Conservation (phyloP, 2,113 vertebrate genomes). For the Microtus pennsylvanicus region DNA sequence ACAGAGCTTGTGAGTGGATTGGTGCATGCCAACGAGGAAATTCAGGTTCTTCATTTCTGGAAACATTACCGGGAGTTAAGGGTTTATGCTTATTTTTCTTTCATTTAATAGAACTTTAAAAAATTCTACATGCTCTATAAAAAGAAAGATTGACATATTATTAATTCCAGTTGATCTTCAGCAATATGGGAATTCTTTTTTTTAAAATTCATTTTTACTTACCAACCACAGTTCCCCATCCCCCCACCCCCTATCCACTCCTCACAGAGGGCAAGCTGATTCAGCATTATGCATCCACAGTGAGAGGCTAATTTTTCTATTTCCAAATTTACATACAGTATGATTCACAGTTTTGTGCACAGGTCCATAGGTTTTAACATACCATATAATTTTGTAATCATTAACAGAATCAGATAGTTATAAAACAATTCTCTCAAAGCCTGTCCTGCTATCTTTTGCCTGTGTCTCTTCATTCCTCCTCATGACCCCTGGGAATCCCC, state of each 20-base stretch:
- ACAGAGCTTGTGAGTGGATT: background rate
- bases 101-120: background rate
- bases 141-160: background rate
- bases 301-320: constrained; percentile 1
- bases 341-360: background rate
- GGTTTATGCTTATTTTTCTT: background rate
- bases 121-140: background rate
- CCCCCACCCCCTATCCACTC: too few species aligned
- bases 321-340: background rate
- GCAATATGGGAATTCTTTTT: background rate
- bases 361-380: background rate
- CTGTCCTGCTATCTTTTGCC: background rate
- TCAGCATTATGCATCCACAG: background rate
- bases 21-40: background rate
- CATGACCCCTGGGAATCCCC: background rate
- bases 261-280: too few species aligned
- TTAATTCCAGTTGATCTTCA: constrained; percentile 31
- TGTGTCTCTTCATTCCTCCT: too few species aligned
- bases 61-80: background rate
- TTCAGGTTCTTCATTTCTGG: constrained; percentile 1
- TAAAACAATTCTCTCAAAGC: background rate
- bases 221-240: too few species aligned
- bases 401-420: background rate
- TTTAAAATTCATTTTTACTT: too few species aligned
- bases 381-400: background rate